A percentile compares a stretch with the other conserved stretches of the same genome.
phyloP scores from a whole-genome alignment of 2,113 vertebrate genomes.

The Crocuta crocuta region DNA sequence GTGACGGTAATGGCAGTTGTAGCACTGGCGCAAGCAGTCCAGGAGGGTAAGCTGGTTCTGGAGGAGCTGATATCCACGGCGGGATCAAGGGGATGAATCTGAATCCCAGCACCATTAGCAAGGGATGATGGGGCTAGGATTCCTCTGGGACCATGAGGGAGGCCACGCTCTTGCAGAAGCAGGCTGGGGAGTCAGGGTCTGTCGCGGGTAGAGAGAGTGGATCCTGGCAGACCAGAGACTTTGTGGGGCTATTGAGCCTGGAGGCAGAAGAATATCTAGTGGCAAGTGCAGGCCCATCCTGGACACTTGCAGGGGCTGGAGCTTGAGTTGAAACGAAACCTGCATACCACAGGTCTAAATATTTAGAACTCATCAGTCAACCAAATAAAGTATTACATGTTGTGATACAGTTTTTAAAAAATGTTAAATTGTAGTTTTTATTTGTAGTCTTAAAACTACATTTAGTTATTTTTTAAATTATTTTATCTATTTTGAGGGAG shows the following conservation, averaged over 20 bases:
- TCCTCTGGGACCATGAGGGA: neutral
- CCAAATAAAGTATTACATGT: neutral
- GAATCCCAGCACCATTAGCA: neutral
- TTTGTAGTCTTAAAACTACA: neutral
- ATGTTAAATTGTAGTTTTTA: neutral
- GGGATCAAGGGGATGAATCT: neutral
- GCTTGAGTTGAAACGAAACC: neutral
- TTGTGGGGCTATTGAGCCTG: neutral
- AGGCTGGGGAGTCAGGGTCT: neutral
- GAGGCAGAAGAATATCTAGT: neutral
- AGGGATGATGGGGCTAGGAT: neutral
- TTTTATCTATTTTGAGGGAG: no score
- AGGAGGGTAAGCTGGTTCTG: neutral
- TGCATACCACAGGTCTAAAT: neutral
- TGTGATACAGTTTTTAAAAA: slow-evolving; percentile 25
- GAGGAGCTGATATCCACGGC: neutral
- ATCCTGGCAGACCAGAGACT: no score
- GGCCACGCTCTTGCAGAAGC: neutral
- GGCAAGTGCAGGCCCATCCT: neutral
- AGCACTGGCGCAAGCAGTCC: neutral
- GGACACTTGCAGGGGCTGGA: no score
- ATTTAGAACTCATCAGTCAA: neutral
- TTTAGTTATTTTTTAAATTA: neutral
- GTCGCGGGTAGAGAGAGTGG: neutral
- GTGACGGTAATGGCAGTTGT: neutral